Percentiles rank a stretch among this genome's conserved stretches.
phyloP scores from a whole-genome alignment of 1,140 invertebrate species.

The Ceratosolen solmsi region DNA sequence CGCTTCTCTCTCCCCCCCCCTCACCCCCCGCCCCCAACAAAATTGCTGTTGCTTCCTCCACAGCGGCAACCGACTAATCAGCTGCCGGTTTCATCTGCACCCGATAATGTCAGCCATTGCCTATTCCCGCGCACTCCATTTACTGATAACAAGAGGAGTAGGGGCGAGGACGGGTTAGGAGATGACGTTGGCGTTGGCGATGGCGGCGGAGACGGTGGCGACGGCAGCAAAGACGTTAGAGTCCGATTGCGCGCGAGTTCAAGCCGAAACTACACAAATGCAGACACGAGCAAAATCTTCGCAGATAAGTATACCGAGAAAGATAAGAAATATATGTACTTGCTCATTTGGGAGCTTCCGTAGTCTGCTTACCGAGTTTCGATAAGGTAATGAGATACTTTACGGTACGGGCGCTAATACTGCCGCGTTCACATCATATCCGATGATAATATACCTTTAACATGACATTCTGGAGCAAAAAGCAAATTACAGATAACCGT shows the following conservation, averaged over 20 bases:
- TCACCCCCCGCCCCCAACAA: slow-evolving; percentile 52
- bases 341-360: slow-evolving; percentile 12
- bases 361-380: background rate
- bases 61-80: slow-evolving; percentile 53
- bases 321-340: background rate
- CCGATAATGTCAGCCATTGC: slow-evolving; percentile 51
- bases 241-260: slow-evolving; percentile 10
- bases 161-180: too few species aligned
- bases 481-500: background rate
- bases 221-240: background rate
- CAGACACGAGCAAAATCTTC: background rate
- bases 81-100: slow-evolving; percentile 50
- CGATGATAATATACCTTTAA: background rate
- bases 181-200: too few species aligned
- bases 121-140: background rate
- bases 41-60: slow-evolving; percentile 60
- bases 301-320: slow-evolving; percentile 24
- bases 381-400: slow-evolving; percentile 37
- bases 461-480: background rate
- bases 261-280: slow-evolving; percentile 8
- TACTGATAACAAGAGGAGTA: too few species aligned
- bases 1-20: slow-evolving; percentile 55
- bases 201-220: background rate
- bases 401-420: background rate
- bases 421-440: background rate